Percentiles rank a stretch among this genome's conserved stretches.
These are phyloP conservation scores for Myrmecophaga tridactyla DNA, from an alignment of 2,113 vertebrate genomes.

Conservation along the genomic window DNA sequence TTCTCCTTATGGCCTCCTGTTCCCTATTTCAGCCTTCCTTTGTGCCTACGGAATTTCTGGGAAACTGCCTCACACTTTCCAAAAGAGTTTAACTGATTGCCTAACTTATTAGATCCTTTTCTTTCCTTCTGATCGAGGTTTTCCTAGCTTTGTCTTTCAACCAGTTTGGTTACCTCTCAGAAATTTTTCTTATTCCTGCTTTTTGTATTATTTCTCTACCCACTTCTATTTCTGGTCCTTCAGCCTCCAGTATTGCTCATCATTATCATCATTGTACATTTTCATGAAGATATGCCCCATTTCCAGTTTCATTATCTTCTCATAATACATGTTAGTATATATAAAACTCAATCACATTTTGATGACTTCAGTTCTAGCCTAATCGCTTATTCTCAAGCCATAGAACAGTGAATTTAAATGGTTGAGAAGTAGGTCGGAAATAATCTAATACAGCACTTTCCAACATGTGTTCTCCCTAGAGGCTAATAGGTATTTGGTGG, in stretches of 20 bases:
- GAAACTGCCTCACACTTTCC: background rate
- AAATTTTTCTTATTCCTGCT: background rate
- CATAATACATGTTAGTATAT: background rate
- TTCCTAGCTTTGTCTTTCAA: background rate
- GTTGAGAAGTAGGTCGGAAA: background rate
- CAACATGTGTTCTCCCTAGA: background rate
- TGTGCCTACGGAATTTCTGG: background rate
- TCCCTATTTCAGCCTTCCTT: background rate
- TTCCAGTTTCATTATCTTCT: background rate
- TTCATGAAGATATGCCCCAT: background rate
- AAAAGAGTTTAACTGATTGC: background rate
- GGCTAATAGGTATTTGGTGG: background rate
- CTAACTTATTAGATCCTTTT: background rate
- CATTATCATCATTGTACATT: fast-evolving
- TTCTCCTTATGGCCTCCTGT: background rate
- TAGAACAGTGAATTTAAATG: background rate
- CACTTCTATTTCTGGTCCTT: no score
- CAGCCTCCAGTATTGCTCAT: fast-evolving
- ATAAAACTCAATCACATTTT: background rate
- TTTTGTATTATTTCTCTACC: background rate
- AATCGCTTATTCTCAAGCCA: background rate
- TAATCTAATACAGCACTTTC: background rate
- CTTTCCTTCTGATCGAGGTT: background rate
- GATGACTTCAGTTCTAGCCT: background rate
- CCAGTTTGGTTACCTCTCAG: background rate